phyloP scores from a whole-genome alignment of 2,113 vertebrate species.

The Gnathonemus echidnorhynchus region DNA sequence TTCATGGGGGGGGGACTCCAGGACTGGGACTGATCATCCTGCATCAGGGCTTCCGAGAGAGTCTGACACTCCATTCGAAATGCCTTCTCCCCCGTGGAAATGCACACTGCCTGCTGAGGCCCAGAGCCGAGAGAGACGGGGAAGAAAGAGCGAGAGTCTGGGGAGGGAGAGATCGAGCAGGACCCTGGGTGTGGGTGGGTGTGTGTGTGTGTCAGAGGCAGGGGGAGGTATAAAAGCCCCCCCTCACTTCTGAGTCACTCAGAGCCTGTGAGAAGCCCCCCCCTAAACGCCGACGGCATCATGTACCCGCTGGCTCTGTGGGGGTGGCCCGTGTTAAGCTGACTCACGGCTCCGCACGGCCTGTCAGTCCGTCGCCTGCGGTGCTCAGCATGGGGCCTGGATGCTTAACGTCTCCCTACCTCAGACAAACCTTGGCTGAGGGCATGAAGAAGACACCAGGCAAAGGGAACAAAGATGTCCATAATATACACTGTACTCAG shows the following conservation, averaged over 20 bases:
- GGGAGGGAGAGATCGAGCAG: neutral
- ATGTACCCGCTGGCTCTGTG: neutral
- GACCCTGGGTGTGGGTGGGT: neutral
- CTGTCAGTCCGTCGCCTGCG: neutral
- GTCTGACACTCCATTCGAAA: neutral
- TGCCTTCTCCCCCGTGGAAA: neutral
- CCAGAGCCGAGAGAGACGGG: neutral
- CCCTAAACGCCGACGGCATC: neutral
- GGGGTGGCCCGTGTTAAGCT: neutral
- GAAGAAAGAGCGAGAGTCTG: neutral
- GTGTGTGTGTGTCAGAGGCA: neutral
- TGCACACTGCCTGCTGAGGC: neutral
- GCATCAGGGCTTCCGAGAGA: neutral
- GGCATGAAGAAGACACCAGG: neutral
- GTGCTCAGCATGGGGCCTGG: neutral
- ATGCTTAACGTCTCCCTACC: neutral
- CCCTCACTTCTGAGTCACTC: neutral
- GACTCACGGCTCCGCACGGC: neutral
- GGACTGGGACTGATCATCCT: neutral
- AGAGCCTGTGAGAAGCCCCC: neutral
- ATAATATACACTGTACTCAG: neutral
- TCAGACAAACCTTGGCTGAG: neutral
- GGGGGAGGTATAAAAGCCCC: neutral
- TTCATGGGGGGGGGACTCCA: neutral
- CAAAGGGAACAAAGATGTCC: neutral